Conservation (phyloP, 2,797 vertebrate genomes). For the Thaleichthys pacificus region DNA sequence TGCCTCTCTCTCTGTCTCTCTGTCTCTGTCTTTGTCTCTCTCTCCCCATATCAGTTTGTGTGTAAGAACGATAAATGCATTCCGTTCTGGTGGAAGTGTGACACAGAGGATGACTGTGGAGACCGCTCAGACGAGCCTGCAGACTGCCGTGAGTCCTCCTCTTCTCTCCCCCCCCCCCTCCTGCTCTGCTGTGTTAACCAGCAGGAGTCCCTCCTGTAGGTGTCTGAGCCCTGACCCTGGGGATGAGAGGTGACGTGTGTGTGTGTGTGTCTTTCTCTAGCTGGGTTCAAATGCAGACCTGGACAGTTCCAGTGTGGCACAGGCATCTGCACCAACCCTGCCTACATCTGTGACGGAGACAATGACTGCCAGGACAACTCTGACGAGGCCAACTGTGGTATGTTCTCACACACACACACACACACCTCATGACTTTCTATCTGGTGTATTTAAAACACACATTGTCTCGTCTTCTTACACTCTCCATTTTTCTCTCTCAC, state of each 20-base stretch:
- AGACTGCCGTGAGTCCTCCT: conserved; percentile 85
- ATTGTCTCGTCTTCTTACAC: neutral
- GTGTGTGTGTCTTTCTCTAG: conserved; percentile 47
- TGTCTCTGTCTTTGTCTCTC: neutral
- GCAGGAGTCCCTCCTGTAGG: no score
- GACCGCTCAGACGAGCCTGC: conserved; percentile 92
- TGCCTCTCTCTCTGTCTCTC: conserved; percentile 18
- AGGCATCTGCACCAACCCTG: conserved; percentile 87
- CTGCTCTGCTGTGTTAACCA: no score
- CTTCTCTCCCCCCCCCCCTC: neutral
- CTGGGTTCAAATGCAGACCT: conserved; percentile 88
- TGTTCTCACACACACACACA: conserved; percentile 18
- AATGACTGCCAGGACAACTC: conserved; percentile 95
- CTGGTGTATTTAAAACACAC: neutral
- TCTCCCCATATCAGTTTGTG: conserved; percentile 81
- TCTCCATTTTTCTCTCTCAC: neutral
- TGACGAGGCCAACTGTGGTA: conserved; percentile 93
- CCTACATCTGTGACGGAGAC: conserved; percentile 92
- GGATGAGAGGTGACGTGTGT: neutral
- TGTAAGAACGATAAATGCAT: conserved; percentile 99
- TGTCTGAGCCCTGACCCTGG: no score
- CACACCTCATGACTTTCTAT: neutral
- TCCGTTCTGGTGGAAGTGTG: conserved; percentile 99
- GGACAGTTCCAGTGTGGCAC: conserved; percentile 83
- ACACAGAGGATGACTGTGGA: conserved; percentile 96